Base-by-base conservation (phyloP, 2,888 invertebrate species). In the Catotricha subobsoleta region DNA sequence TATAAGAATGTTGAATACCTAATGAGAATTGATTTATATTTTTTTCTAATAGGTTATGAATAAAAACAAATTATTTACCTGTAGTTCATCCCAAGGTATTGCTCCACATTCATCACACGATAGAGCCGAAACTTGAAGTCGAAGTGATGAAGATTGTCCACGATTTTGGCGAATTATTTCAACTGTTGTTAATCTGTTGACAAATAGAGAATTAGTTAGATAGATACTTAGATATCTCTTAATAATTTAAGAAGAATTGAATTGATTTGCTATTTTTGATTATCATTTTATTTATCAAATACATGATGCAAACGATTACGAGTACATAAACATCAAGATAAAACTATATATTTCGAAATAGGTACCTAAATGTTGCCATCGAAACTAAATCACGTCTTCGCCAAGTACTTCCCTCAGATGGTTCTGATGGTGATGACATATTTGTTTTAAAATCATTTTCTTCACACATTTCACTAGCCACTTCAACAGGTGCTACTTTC, bases 41-140 rank as follows among this genome's bases (percentile, higher is more conserved):
- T 25, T 25, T 6, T 25, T 25, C 25, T 8, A 25, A 25, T 25
- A 25, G 6, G 25, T 15, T 3, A n/a, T 23, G 25, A 38, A 28
- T 33, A 41, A 28, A 44, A 39, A 45, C 29, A 40, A 40, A 44
- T 37, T 45, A 49, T 55, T 62, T 63, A 86, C 86, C 79, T 92
- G 91, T 67, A 94, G 81, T 64, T 91, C 91, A 55, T 91, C 91
- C 81, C 88, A 90, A 1, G 84, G 83, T 55, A 92, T 86, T 31
- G 84, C 77, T 30, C 78, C 72, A 54, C 86, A 87, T 60, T 92
- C 91, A 52, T 86, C 82, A 40, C 77, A 76, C 21, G 69, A 69
- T 6, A 92, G 63, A 48, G 80, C 70, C 8, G 75, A 71, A 28
- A 80, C 71, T 60, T 80, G 78, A 34, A 79, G 54, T 54, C 77